These are phyloP conservation scores for Numenius phaeopus DNA, from an alignment of 2,797 vertebrate species.

Conservation along the genomic window DNA sequence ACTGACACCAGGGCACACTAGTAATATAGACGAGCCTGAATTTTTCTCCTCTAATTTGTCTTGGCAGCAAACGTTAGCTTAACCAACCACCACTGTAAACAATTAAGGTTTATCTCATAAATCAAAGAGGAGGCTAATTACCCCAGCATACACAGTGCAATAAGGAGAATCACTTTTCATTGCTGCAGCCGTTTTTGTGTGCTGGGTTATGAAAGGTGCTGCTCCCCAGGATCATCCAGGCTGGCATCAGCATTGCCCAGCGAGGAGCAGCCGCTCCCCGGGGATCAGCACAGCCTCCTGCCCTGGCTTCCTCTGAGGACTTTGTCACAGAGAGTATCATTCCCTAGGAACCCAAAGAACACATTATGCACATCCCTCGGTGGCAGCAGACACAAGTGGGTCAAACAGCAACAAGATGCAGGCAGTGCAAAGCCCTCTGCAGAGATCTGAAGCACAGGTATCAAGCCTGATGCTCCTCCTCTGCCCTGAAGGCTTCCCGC, in stretches of 20 bases:
- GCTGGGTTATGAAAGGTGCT: neutral
- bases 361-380: fast-evolving
- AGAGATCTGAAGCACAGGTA: neutral
- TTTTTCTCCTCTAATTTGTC: neutral
- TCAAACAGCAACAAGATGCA: neutral
- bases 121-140: neutral
- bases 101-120: neutral
- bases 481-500: fast-evolving
- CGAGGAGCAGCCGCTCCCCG: fast-evolving
- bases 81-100: neutral
- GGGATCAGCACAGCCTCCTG: neutral
- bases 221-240: neutral
- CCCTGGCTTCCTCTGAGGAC: neutral
- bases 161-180: neutral
- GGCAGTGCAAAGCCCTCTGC: fast-evolving
- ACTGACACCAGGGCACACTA: fast-evolving
- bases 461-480: neutral
- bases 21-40: neutral
- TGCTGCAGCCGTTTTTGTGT: fast-evolving
- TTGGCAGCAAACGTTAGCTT: neutral
- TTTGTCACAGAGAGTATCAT: fast-evolving
- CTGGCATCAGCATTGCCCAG: neutral
- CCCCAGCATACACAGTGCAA: neutral
- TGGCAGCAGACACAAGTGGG: neutral
- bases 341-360: neutral